These are phyloP conservation scores for Myioborus miniatus DNA, from an alignment of 2,797 vertebrate genomes.

Conservation along the genomic window DNA sequence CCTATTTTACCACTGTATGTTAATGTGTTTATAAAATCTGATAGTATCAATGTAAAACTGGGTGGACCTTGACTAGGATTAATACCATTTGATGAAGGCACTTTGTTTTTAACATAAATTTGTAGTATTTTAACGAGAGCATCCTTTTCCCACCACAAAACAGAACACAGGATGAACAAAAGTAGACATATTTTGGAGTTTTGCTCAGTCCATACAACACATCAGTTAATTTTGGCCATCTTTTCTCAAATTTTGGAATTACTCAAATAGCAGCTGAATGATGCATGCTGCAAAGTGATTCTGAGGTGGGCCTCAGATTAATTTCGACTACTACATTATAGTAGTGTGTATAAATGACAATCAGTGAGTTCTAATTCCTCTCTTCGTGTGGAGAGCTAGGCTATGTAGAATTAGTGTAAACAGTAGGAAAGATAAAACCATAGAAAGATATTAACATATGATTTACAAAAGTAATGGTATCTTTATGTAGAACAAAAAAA, in stretches of 20 bases:
- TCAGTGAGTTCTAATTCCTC: slow-evolving; percentile 75
- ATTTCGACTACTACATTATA: slow-evolving; percentile 80
- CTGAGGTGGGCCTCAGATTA: slow-evolving; percentile 76
- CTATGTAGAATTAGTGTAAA: slow-evolving; percentile 69
- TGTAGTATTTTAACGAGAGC: slow-evolving; percentile 57
- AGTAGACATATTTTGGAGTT: slow-evolving; percentile 29
- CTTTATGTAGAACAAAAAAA: slow-evolving; percentile 63
- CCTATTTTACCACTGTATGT: slow-evolving; percentile 66
- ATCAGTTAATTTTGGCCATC: slow-evolving; percentile 74
- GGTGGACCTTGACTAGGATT: slow-evolving; percentile 69
- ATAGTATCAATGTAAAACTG: slow-evolving; percentile 65
- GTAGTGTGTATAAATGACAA: slow-evolving; percentile 82
- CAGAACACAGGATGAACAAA: neutral
- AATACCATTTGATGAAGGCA: slow-evolving; percentile 63
- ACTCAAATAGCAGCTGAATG: slow-evolving; percentile 56
- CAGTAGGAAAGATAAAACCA: slow-evolving; percentile 65
- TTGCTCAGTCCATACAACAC: slow-evolving; percentile 53
- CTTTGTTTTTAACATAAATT: slow-evolving; percentile 62
- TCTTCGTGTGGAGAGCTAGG: slow-evolving; percentile 74
- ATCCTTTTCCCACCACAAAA: slow-evolving; percentile 61
- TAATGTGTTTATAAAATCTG: slow-evolving; percentile 71
- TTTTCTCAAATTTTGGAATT: slow-evolving; percentile 75
- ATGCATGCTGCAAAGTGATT: slow-evolving; percentile 57
- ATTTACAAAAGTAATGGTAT: slow-evolving; percentile 60
- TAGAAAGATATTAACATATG: slow-evolving; percentile 66